These are phyloP conservation scores for Tetramorium parvispinum DNA, from an alignment of 1,140 invertebrate species.

Conservation along the genomic window DNA sequence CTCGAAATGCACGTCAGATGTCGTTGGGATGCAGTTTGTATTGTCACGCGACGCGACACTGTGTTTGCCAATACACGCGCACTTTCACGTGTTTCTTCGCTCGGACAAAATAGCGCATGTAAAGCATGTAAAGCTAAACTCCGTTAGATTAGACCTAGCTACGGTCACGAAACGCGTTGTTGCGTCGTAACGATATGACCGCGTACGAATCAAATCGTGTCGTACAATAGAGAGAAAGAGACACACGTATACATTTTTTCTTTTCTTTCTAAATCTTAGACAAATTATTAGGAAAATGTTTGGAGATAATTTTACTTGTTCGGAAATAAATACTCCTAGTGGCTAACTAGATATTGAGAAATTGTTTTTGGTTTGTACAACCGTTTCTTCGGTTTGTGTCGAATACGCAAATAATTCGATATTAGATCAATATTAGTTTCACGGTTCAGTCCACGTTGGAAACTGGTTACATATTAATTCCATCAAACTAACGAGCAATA, in stretches of 20 bases:
- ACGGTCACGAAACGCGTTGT: slow-evolving; percentile 25
- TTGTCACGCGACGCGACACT: not conserved
- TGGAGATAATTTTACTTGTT: too few relatives aligned
- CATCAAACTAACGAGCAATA: slow-evolving; percentile 8
- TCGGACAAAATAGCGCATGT: not conserved
- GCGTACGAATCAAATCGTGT: not conserved
- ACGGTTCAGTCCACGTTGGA: not conserved
- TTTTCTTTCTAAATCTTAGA: too few relatives aligned
- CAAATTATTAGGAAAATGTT: not conserved
- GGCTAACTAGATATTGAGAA: not conserved
- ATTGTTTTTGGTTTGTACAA: not conserved
- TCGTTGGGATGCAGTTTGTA: not conserved
- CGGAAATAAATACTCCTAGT: slow-evolving; percentile 9
- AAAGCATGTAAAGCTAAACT: not conserved
- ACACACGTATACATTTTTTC: not conserved
- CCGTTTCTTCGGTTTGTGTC: not conserved
- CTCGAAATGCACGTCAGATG: not conserved
- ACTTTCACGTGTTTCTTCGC: not conserved
- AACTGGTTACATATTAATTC: slow-evolving; percentile 34
- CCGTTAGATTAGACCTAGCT: slow-evolving; percentile 42
- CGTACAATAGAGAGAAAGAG: not conserved
- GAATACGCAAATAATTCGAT: slow-evolving; percentile 10
- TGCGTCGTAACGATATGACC: slow-evolving; percentile 8
- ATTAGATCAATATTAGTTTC: not conserved
- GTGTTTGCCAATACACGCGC: not conserved